Evolutionary conservation across 2,888 invertebrate species (phyloP).

Genomic region (Falcaria lacertinaria): DNA sequence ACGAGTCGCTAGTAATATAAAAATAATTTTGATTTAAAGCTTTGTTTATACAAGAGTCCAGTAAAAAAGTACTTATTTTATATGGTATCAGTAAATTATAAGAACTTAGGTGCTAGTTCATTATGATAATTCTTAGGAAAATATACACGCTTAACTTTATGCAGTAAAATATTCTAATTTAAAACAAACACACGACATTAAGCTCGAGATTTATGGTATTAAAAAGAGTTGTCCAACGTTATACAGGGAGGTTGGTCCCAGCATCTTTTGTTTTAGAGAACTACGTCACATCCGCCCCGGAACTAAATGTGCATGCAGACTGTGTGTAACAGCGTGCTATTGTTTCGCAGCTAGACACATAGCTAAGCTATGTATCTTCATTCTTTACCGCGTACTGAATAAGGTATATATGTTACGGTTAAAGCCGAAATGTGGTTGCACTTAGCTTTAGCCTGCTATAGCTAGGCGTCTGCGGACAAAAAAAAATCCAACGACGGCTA

Average conservation of each 20-base stretch:
- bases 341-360: slow-evolving; percentile 1
- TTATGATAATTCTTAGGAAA: too few relatives aligned
- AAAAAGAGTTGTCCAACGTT: not conserved
- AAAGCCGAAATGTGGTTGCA: too few relatives aligned
- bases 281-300: slow-evolving; percentile 2
- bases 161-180: not conserved
- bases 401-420: too few relatives aligned
- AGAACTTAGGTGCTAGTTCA: too few relatives aligned
- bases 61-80: too few relatives aligned
- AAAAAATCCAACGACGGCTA: too few relatives aligned
- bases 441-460: too few relatives aligned
- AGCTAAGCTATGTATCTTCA: not conserved
- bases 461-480: too few relatives aligned
- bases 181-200: not conserved
- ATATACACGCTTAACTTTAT: not conserved
- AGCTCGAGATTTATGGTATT: not conserved
- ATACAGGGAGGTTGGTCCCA: slow-evolving; percentile 2
- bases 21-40: too few relatives aligned
- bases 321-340: slow-evolving; percentile 5
- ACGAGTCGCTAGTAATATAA: too few relatives aligned
- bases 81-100: too few relatives aligned
- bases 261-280: slow-evolving; percentile 8
- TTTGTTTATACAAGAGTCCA: too few relatives aligned
- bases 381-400: not conserved
- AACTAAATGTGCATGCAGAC: slow-evolving; percentile 4